These are phyloP conservation scores for Heliconius eleuchia DNA, from an alignment of 1,140 invertebrate species.

Conservation along the genomic window DNA sequence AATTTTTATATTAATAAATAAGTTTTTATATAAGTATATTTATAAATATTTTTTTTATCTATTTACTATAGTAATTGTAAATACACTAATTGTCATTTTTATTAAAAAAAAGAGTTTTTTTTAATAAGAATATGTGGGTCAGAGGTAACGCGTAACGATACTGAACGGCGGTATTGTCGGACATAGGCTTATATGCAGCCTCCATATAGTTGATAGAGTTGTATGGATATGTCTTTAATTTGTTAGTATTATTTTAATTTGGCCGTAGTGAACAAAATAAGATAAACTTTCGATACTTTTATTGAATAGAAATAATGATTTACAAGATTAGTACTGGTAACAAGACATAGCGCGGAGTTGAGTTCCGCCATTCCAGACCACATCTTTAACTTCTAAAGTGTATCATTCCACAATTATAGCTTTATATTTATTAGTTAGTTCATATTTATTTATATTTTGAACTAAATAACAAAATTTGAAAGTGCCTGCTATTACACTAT, in stretches of 20 bases:
- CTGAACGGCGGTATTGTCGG: constrained; percentile 69
- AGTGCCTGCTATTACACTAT: too few species aligned
- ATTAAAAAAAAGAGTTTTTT: constrained; percentile 14
- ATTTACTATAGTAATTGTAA: constrained; percentile 7
- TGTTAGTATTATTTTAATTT: background rate
- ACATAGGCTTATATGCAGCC: constrained; percentile 74
- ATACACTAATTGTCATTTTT: background rate
- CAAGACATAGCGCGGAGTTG: too few species aligned
- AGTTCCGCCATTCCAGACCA: too few species aligned
- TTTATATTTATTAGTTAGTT: too few species aligned
- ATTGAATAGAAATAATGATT: too few species aligned
- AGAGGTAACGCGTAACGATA: constrained; percentile 62
- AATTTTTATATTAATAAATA: background rate
- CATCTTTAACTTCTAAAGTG: too few species aligned
- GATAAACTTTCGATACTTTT: too few species aligned
- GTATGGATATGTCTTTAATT: constrained; percentile 47
- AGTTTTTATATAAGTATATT: too few species aligned
- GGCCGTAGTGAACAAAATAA: background rate
- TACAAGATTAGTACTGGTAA: too few species aligned
- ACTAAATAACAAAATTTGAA: too few species aligned
- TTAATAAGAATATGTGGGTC: constrained; percentile 51
- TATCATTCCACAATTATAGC: too few species aligned
- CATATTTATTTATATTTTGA: too few species aligned
- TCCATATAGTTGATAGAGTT: constrained; percentile 51
- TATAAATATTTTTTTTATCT: background rate